Conservation (phyloP, 2,113 vertebrate genomes). For the Phyllostomus hastatus region DNA sequence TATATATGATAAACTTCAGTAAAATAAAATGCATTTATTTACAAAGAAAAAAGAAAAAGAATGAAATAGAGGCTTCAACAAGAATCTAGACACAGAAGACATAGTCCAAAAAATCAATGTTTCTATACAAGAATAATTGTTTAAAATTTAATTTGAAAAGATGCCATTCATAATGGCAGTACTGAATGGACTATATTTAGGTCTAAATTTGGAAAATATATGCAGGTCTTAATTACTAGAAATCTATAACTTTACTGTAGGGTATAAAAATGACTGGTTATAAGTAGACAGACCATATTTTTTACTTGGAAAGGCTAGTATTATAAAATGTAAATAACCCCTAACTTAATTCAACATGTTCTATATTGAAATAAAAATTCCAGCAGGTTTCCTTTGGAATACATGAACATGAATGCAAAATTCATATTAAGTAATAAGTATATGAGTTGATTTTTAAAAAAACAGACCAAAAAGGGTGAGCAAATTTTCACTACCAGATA, state of each 20-base stretch:
- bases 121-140: slow-evolving; percentile 11
- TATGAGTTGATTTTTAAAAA: neutral
- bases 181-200: neutral
- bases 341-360: neutral
- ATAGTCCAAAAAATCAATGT: neutral
- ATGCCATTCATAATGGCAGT: neutral
- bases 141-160: slow-evolving; percentile 18
- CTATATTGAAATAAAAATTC: neutral
- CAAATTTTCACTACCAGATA: neutral
- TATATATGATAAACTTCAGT: neutral
- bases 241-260: neutral
- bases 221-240: slow-evolving; percentile 17
- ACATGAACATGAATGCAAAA: neutral
- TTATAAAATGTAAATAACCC: neutral
- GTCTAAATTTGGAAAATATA: neutral
- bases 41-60: neutral
- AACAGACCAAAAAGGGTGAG: neutral
- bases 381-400: neutral
- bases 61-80: neutral
- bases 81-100: neutral
- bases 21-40: neutral
- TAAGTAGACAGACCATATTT: neutral
- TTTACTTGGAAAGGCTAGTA: neutral
- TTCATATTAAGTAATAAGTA: neutral
- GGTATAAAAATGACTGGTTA: neutral